Conservation (phyloP, 2,888 invertebrate species). For the Toxonevra muliebris region DNA sequence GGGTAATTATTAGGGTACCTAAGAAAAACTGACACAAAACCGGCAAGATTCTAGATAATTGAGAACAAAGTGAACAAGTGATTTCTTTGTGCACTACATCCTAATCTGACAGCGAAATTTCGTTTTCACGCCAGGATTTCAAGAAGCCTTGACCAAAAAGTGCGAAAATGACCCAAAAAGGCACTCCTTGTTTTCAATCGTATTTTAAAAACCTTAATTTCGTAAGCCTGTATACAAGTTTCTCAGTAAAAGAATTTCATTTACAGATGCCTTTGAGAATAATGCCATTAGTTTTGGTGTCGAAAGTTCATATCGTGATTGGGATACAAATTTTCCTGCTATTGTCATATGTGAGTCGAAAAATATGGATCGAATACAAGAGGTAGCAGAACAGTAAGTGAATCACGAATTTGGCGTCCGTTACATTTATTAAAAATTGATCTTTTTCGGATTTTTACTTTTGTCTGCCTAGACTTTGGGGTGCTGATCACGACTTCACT, state of each 20-base stretch:
- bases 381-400: conserved; percentile 72
- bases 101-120: too few species aligned
- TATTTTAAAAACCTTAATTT: background rate
- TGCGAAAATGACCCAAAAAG: too few species aligned
- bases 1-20: conserved; percentile 44
- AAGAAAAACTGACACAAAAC: too few species aligned
- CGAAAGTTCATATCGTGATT: conserved; percentile 77
- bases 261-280: conserved; percentile 68
- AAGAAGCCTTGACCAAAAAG: too few species aligned
- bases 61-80: too few species aligned
- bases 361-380: conserved; percentile 71
- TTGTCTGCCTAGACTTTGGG: conserved; percentile 67
- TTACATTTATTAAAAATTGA: conserved; percentile 2
- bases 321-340: conserved; percentile 78
- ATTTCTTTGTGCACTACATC: too few species aligned
- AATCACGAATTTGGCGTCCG: too few species aligned
- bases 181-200: too few species aligned
- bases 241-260: background rate
- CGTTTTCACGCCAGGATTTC: too few species aligned
- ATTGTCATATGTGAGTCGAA: conserved; percentile 76
- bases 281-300: conserved; percentile 81
- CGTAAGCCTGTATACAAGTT: background rate
- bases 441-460: background rate
- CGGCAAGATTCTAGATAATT: too few species aligned
- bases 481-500: conserved; percentile 73